These are phyloP conservation scores for Elachura formosa DNA, from an alignment of 2,113 vertebrate species.

Conservation along the genomic window DNA sequence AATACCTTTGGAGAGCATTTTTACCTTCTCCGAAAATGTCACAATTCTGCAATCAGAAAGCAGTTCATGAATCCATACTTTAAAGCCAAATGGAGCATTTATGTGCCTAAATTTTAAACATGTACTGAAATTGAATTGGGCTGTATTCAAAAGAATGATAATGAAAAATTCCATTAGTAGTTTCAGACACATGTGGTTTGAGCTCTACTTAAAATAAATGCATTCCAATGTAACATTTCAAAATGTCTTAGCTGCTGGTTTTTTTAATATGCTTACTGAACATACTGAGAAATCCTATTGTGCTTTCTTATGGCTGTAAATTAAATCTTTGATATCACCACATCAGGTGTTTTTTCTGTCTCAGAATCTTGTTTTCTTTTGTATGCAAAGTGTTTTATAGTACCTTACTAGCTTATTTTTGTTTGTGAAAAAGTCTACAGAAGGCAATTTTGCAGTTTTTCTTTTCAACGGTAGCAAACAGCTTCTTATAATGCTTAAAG, in stretches of 20 bases:
- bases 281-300: background rate
- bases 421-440: background rate
- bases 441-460: background rate
- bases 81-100: background rate
- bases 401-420: background rate
- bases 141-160: background rate
- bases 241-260: background rate
- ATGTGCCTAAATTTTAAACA: background rate
- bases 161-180: conserved; percentile 16
- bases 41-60: background rate
- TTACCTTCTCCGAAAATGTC: background rate
- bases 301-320: background rate
- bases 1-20: background rate
- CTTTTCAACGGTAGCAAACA: background rate
- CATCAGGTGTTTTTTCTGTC: background rate
- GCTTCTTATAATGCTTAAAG: background rate
- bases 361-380: background rate
- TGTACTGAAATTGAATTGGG: background rate
- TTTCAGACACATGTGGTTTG: background rate
- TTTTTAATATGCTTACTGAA: background rate
- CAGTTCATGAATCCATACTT: background rate
- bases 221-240: background rate
- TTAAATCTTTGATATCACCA: background rate
- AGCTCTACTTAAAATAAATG: background rate
- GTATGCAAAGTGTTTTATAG: background rate